Evolutionary conservation across 2,113 vertebrate species (phyloP), one percentile per base, ranked within the genome.

Genomic region (Pagrus major): DNA sequence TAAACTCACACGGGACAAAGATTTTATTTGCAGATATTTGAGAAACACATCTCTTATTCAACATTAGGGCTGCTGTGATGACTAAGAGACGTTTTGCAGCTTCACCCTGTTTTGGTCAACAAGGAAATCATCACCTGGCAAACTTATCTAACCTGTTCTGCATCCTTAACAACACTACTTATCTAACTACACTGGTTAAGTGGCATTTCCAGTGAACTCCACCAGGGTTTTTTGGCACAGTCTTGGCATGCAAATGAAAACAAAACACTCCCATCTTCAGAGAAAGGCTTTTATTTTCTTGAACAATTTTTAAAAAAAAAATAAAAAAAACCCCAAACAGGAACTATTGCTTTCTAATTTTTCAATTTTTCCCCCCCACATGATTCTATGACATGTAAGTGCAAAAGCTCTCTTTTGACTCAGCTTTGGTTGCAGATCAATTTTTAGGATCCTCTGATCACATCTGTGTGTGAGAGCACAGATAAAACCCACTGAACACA

Each of bases 71-170:
- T 27, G 16, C 25, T 42, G 46, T 33, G 21, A 31, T 47, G 42
- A 74, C 37, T 31, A 27, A 46, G 11, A 61, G 7, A 4, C 11
- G 49, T 80, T 73, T 63, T 16, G 64, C 41, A 87, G 68, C 25
- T 68, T 73, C 1, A 4, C 16, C 12, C 12, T 51, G 20, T 14
- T 54, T 15, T 1, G 15, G 6, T n/a, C 9, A 78, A 20, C 66
- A 41, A 78, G 47, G 42, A 74, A 74, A 72, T 25, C 14, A 6
- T 76, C 15, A 55, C 31, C 18, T 72, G 60, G 47, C 49, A 71
- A 76, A 87, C 85, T 65, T 16, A 76, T 65, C 87, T 44, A 88
- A 93, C 89, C 86, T 83, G 91, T 90, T 92, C 63, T 37, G 66
- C 70, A 29, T 14, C 31, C n/a, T 9, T 31, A 25, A 16, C 15